Conservation (phyloP, 1,140 invertebrate species). For the Brachionus koreanus region DNA sequence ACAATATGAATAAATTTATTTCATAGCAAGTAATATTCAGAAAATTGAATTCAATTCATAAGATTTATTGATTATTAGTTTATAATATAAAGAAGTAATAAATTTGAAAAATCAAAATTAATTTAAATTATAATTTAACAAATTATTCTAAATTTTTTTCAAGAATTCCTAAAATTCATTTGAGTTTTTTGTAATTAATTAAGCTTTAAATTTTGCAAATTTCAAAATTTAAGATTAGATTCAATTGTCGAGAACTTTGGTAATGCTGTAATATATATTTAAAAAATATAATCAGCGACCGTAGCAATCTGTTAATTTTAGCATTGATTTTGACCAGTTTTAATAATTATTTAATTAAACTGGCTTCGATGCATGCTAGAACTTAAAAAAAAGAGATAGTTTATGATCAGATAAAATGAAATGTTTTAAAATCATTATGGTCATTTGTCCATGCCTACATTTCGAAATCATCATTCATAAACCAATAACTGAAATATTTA, state of each 20-base stretch:
- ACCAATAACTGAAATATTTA: neutral
- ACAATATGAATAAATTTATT: no score
- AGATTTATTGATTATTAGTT: no score
- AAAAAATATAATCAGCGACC: conserved; percentile 39
- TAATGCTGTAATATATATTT: conserved; percentile 40
- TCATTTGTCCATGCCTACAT: conserved; percentile 45
- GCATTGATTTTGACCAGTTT: conserved; percentile 22
- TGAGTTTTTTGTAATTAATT: no score
- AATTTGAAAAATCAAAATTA: no score
- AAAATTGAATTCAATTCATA: no score
- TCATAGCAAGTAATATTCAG: no score
- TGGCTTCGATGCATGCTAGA: conserved; percentile 42
- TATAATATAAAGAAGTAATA: no score
- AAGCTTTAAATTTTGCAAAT: no score
- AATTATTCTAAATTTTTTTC: no score
- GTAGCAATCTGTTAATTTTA: conserved; percentile 9
- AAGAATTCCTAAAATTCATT: no score
- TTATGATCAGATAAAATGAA: conserved; percentile 10
- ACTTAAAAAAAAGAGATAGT: neutral
- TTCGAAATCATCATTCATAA: conserved; percentile 30
- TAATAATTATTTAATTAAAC: conserved; percentile 19
- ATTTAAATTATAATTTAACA: no score
- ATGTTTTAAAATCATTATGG: conserved; percentile 5
- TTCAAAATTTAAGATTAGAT: neutral
- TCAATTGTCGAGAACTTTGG: conserved; percentile 13